Evolutionary conservation across 2,113 vertebrate genomes (phyloP).

Genomic region (Platycercus adscitus): DNA sequence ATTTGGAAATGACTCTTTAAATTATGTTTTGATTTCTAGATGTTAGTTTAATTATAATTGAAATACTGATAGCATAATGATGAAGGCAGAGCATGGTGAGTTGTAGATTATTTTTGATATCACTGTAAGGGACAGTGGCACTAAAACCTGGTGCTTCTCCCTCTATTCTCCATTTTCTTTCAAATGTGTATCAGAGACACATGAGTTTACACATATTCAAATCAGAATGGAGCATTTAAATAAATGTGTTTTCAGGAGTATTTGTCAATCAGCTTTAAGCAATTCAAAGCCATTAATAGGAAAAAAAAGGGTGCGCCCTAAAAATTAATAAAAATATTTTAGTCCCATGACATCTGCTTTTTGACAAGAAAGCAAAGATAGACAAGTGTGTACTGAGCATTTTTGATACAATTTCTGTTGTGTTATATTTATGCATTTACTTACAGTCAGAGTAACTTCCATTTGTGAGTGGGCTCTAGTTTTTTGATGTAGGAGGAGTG

Average conservation of each 20-base stretch:
- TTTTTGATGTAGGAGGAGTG: accelerated
- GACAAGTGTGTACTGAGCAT: neutral
- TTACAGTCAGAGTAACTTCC: neutral
- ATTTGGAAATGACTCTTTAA: conserved; percentile 1
- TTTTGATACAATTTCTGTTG: neutral
- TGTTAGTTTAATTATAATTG: neutral
- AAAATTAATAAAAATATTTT: neutral
- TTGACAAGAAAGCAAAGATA: neutral
- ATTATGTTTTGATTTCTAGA: conserved; percentile 5
- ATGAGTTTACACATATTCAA: neutral
- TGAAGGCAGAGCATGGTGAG: neutral
- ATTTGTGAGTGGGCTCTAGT: neutral
- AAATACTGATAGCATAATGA: neutral
- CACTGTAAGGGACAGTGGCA: neutral
- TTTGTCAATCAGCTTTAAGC: neutral
- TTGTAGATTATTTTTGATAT: neutral
- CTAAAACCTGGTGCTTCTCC: neutral
- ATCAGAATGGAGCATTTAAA: neutral
- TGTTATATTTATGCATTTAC: neutral
- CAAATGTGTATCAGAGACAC: neutral
- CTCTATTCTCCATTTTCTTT: neutral
- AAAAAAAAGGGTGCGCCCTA: neutral
- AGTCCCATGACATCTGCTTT: neutral
- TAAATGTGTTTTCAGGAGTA: neutral
- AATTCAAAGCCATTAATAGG: neutral